These are phyloP conservation scores for Odobenus rosmarus DNA, from an alignment of 2,113 vertebrate species.

Conservation along the genomic window DNA sequence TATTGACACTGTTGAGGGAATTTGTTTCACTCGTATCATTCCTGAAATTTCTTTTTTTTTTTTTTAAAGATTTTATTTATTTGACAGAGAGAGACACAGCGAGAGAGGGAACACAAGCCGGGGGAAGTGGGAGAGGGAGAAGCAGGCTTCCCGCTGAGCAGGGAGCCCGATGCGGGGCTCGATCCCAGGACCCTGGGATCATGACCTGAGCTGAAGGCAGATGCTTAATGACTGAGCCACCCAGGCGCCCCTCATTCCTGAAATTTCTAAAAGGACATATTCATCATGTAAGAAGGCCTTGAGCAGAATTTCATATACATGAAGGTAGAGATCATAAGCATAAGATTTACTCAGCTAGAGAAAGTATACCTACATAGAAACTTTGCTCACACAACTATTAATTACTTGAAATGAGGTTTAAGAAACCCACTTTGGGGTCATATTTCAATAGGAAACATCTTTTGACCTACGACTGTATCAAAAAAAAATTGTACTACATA, in stretches of 20 bases:
- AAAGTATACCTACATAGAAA: background rate
- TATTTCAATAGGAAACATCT: background rate
- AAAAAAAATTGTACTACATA: background rate
- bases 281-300: background rate
- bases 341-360: background rate
- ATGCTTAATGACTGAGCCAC: too few relatives aligned
- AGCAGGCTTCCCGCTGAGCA: too few relatives aligned
- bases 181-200: too few relatives aligned
- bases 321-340: background rate
- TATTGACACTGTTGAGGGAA: background rate
- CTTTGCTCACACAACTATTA: background rate
- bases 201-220: too few relatives aligned
- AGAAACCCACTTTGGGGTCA: background rate
- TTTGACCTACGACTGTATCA: background rate
- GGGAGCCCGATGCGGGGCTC: too few relatives aligned
- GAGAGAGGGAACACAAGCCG: too few relatives aligned
- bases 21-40: background rate
- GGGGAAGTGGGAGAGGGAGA: too few relatives aligned
- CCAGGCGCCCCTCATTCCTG: too few relatives aligned
- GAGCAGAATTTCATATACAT: background rate
- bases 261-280: background rate
- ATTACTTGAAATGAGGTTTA: background rate
- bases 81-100: too few relatives aligned
- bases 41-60: background rate
- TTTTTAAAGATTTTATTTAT: too few relatives aligned